Base-by-base conservation (phyloP, 2,113 vertebrate genomes). In the Callipepla californica region DNA sequence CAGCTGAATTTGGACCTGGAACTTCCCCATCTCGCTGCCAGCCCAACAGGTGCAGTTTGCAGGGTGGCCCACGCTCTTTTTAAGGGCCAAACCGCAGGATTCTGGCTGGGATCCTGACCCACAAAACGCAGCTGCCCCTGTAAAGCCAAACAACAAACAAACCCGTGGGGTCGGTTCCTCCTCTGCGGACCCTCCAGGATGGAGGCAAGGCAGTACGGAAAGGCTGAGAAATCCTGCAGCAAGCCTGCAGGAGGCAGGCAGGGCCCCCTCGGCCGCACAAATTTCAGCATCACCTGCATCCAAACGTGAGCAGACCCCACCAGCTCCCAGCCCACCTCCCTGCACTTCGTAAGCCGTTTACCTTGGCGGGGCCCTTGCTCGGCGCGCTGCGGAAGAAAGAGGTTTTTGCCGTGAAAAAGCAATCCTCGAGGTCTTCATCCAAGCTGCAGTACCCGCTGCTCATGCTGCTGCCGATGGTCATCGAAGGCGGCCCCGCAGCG, bases 371-470 rank as follows among this genome's bases (percentile, higher is more conserved):
- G 5, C 91, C 94, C 90, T 97, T 98, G 96, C 55, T 89, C 22
- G 96, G 96, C 1, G 96, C 22, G 68, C 93, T 98, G 93, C 96
- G 97, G 97, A 99, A 99, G 87, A 99, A 98, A 40, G 99, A 98
- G 96, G 98, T 99, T 97, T 99, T 99, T 53, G 99, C 99, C 1
- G 99, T 99, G 97, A 99, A 99, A 97, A 99, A 99, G 83, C 97
- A 98, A 57, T 99, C 99, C 65, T 99, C 99, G 59, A 98, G 98
- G 50, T 99, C 99, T 70, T 99, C 99, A 32, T 99, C 99, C 98
- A 98, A 98, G 97, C 99, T 99, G 95, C 99, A 98, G 98, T 99
- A 99, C 75, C 99, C 99, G 93, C 99, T 99, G 98, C 99, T 99
- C 99, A 99, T 99, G 98, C 98, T 99, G 98, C 96, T 93, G 96